A percentile compares a stretch with the other conserved stretches of the same genome.
These are phyloP conservation scores for Lymantria monacha DNA, from an alignment of 2,888 invertebrate species.

Conservation along the genomic window DNA sequence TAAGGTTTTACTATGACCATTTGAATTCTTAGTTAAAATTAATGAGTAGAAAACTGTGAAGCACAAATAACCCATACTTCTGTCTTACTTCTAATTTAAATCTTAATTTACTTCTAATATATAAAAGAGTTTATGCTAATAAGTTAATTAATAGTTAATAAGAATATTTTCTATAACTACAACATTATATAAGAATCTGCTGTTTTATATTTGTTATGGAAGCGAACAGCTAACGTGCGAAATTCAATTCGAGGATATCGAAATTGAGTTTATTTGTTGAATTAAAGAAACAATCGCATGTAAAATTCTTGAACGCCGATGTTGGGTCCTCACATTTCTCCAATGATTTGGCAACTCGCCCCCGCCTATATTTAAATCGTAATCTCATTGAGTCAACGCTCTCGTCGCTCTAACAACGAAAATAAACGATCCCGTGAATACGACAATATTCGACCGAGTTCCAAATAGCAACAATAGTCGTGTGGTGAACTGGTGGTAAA, in stretches of 20 bases:
- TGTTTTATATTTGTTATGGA: too few relatives aligned
- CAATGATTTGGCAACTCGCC: slow-evolving; percentile 78
- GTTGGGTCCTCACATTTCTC: slow-evolving; percentile 62
- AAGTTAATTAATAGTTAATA: too few relatives aligned
- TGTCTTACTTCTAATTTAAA: too few relatives aligned
- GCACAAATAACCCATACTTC: too few relatives aligned
- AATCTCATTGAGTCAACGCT: slow-evolving; percentile 80
- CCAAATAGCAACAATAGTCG: slow-evolving; percentile 53
- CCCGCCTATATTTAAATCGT: slow-evolving; percentile 80
- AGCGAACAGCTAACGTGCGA: too few relatives aligned
- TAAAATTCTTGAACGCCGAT: slow-evolving; percentile 49
- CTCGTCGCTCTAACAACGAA: slow-evolving; percentile 66
- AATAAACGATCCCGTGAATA: slow-evolving; percentile 68
- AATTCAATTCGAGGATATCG: not conserved
- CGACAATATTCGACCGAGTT: slow-evolving; percentile 62
- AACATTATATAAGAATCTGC: too few relatives aligned
- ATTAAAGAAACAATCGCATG: slow-evolving; percentile 53
- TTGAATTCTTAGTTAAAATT: too few relatives aligned
- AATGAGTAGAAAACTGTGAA: too few relatives aligned
- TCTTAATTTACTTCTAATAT: too few relatives aligned
- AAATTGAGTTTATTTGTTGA: slow-evolving; percentile 4
- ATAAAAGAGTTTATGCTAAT: too few relatives aligned
- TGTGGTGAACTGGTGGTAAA: slow-evolving; percentile 9
- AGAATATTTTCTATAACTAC: too few relatives aligned
- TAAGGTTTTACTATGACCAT: too few relatives aligned